Evolutionary conservation across 2,888 invertebrate species (phyloP).

Genomic region (Epistrophella euchroma): DNA sequence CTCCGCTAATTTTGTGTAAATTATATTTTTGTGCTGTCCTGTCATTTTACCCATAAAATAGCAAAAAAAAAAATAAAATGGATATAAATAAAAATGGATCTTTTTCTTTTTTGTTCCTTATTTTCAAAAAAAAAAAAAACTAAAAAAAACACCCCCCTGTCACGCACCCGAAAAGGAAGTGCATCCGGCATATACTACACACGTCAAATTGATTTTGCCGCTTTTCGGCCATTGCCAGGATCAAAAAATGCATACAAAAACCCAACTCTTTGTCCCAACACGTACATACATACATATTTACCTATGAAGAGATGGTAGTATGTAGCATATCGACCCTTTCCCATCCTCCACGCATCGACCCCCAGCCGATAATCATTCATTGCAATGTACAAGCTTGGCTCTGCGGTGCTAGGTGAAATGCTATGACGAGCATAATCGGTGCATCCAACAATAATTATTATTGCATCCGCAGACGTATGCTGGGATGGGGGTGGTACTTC

Average conservation of each 20-base stretch:
- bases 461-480: constrained; percentile 74
- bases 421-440: constrained; percentile 76
- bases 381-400: constrained; percentile 64
- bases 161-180: constrained; percentile 52
- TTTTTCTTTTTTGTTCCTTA: constrained; percentile 56
- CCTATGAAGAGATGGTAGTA: background rate
- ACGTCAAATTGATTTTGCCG: constrained; percentile 74
- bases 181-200: constrained; percentile 67
- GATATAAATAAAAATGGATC: constrained; percentile 29
- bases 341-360: background rate
- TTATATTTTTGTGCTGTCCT: constrained; percentile 74
- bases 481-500: constrained; percentile 59
- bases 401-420: constrained; percentile 69
- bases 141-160: constrained; percentile 25
- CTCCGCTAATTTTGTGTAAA: constrained; percentile 75
- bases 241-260: constrained; percentile 46
- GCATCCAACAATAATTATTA: constrained; percentile 76
- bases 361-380: constrained; percentile 70
- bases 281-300: background rate
- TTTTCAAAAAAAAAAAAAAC: constrained; percentile 36
- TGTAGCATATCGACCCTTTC: background rate
- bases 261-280: constrained; percentile 45
- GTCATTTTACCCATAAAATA: constrained; percentile 57
- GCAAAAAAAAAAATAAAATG: constrained; percentile 13
- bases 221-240: constrained; percentile 70